These are phyloP conservation scores for Dascillus cervinus DNA, from an alignment of 2,888 invertebrate species.

Conservation along the genomic window DNA sequence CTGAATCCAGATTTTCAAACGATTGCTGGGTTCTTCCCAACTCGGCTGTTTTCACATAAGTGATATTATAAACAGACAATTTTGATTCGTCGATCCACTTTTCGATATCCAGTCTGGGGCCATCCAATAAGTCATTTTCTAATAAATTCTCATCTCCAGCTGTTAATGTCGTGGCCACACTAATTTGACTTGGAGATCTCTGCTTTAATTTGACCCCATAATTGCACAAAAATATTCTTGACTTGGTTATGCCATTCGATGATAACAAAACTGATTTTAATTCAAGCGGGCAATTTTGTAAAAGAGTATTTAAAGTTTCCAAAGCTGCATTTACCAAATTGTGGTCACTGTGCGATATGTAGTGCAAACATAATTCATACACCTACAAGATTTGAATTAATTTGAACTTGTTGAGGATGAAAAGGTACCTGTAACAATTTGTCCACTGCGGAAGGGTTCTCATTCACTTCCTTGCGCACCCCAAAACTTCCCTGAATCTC, in stretches of 20 bases:
- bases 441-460: slow-evolving; percentile 31
- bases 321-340: slow-evolving; percentile 82
- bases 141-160: slow-evolving; percentile 34
- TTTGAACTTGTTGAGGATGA: too few relatives aligned
- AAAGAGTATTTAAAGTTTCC: slow-evolving; percentile 63
- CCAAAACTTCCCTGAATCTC: slow-evolving; percentile 35
- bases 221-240: slow-evolving; percentile 38
- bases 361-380: slow-evolving; percentile 69
- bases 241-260: slow-evolving; percentile 39
- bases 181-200: slow-evolving; percentile 47
- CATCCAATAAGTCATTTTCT: slow-evolving; percentile 36
- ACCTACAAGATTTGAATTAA: slow-evolving; percentile 52
- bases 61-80: slow-evolving; percentile 31
- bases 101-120: slow-evolving; percentile 34
- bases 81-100: slow-evolving; percentile 41
- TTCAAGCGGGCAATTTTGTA: slow-evolving; percentile 48
- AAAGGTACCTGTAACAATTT: slow-evolving; percentile 35
- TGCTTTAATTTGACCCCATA: slow-evolving; percentile 38
- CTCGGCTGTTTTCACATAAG: slow-evolving; percentile 17
- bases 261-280: slow-evolving; percentile 49
- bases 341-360: slow-evolving; percentile 67
- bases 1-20: not conserved
- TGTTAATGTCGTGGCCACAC: slow-evolving; percentile 37
- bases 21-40: not conserved
- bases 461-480: slow-evolving; percentile 28